Percentiles rank a stretch among this genome's conserved stretches.
phyloP scores from a whole-genome alignment of 92 coral and sea anemone genomes.

The Umimayanthus kanabou region DNA sequence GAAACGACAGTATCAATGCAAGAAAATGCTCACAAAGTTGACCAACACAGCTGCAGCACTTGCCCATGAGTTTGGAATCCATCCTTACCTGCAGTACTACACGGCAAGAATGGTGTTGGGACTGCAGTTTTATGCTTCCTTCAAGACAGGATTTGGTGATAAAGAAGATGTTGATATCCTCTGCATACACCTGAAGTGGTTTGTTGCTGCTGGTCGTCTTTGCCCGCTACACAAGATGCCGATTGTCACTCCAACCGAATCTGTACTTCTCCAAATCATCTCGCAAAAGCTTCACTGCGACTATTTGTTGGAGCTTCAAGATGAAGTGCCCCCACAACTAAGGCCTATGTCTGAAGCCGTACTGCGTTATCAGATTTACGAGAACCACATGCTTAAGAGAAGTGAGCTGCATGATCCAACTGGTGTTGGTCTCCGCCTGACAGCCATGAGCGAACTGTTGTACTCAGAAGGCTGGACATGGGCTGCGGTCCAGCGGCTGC shows the following conservation, averaged over 20 bases:
- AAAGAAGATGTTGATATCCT: constrained; percentile 29
- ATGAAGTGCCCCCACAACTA: constrained; percentile 32
- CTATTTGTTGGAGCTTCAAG: constrained; percentile 43
- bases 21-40: constrained; percentile 42
- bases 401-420: constrained; percentile 35
- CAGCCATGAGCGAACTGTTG: constrained; percentile 50
- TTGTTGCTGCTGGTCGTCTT: constrained; percentile 54
- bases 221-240: constrained; percentile 58
- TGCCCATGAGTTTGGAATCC: constrained; percentile 43
- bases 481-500: constrained; percentile 47
- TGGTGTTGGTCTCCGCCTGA: constrained; percentile 44
- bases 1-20: constrained; percentile 39
- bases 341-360: constrained; percentile 45
- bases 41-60: constrained; percentile 52
- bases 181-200: constrained; percentile 44
- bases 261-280: constrained; percentile 41
- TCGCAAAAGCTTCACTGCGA: constrained; percentile 45
- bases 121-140: constrained; percentile 48
- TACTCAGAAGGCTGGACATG: constrained; percentile 41
- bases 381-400: constrained; percentile 46
- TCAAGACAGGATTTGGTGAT: constrained; percentile 27
- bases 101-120: constrained; percentile 47
- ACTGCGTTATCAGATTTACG: constrained; percentile 45
- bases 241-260: constrained; percentile 44
- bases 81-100: constrained; percentile 50